phyloP scores from a whole-genome alignment of 2,888 invertebrate species.

The Scotopteryx bipunctaria region DNA sequence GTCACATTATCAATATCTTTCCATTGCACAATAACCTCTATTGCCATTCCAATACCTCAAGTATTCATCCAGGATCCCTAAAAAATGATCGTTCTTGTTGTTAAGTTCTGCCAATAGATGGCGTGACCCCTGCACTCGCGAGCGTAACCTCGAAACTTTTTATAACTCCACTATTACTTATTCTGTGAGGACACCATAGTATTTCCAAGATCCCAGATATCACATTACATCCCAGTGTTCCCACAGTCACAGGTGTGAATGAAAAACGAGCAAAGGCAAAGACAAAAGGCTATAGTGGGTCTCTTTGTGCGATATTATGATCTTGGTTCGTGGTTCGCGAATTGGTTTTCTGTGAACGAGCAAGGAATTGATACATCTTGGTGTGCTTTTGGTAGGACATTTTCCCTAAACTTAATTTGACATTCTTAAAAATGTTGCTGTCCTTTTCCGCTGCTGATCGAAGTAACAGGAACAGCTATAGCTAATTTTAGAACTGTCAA shows the following conservation, averaged over 20 bases:
- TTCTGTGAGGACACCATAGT: constrained; percentile 14
- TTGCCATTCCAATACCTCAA: too few relatives aligned
- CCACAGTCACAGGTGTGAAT: constrained; percentile 70
- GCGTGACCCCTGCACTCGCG: constrained; percentile 17
- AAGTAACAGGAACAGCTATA: too few relatives aligned
- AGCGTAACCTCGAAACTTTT: constrained; percentile 16
- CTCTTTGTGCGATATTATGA: constrained; percentile 38
- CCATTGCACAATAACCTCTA: too few relatives aligned
- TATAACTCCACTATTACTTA: constrained; percentile 2
- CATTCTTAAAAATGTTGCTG: too few relatives aligned
- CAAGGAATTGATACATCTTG: constrained; percentile 3
- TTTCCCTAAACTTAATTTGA: too few relatives aligned
- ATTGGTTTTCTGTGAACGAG: constrained; percentile 19
- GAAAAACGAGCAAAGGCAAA: constrained; percentile 63
- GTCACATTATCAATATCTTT: too few relatives aligned
- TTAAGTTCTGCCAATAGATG: constrained; percentile 16
- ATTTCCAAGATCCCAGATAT: constrained; percentile 41
- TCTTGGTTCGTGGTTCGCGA: constrained; percentile 19
- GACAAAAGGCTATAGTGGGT: constrained; percentile 35
- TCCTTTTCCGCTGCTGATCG: too few relatives aligned
- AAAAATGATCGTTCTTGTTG: background rate
- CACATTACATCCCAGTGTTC: constrained; percentile 63
- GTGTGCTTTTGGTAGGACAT: too few relatives aligned
- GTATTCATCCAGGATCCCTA: too few relatives aligned
- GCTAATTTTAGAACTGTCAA: too few relatives aligned